A percentile compares a stretch with the other conserved stretches of the same genome.
These are phyloP conservation scores for Apotomis turbidana DNA, from an alignment of 2,888 invertebrate species.

Conservation along the genomic window DNA sequence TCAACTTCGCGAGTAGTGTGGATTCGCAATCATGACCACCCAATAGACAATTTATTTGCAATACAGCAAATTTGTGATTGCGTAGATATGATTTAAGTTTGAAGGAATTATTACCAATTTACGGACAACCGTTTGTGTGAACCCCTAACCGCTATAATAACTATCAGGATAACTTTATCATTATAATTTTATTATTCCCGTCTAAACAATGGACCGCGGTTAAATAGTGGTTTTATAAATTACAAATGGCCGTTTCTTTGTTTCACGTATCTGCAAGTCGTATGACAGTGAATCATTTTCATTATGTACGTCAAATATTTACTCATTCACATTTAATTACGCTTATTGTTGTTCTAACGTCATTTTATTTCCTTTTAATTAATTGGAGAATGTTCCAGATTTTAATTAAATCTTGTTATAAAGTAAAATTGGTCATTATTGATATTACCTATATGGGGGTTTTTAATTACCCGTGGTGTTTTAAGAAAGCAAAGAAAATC, in stretches of 20 bases:
- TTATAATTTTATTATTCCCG: slow-evolving; percentile 15
- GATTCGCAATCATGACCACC: no score
- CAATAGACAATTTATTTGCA: no score
- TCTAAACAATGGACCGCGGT: slow-evolving; percentile 36
- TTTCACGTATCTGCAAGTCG: slow-evolving; percentile 31
- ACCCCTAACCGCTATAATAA: slow-evolving; percentile 15
- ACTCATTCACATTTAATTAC: slow-evolving; percentile 36
- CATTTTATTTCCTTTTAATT: slow-evolving; percentile 19
- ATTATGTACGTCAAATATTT: slow-evolving; percentile 31
- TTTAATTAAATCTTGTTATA: slow-evolving; percentile 7
- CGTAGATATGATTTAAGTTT: no score
- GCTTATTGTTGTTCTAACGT: slow-evolving; percentile 15
- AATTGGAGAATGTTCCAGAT: slow-evolving; percentile 4
- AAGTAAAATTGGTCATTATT: not conserved
- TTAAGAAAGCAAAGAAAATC: no score
- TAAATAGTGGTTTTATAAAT: slow-evolving; percentile 37
- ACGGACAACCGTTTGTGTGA: not conserved
- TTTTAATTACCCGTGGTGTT: no score
- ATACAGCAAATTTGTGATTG: no score
- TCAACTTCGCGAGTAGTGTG: no score
- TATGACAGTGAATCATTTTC: slow-evolving; percentile 32
- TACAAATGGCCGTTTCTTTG: slow-evolving; percentile 36
- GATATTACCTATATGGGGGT: not conserved
- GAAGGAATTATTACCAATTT: not conserved
- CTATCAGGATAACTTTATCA: slow-evolving; percentile 35